These are phyloP conservation scores for Otocyon megalotis DNA, from an alignment of 2,113 vertebrate genomes.

Conservation along the genomic window DNA sequence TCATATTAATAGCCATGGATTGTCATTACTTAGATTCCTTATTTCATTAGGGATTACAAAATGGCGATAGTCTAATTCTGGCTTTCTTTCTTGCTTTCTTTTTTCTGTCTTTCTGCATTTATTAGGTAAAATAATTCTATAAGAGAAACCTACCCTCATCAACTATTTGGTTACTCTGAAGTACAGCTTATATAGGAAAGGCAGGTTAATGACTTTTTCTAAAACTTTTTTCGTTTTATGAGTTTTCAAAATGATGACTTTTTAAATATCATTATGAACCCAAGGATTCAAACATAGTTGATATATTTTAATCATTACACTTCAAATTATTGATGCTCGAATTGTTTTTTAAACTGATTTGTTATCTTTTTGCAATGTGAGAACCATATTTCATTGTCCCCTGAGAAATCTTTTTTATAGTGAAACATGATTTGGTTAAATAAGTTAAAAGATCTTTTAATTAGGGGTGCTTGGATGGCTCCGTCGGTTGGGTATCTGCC, in stretches of 20 bases:
- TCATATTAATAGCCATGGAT: background rate
- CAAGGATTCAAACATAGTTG: constrained; percentile 48
- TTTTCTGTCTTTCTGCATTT: constrained; percentile 14
- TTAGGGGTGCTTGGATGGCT: background rate
- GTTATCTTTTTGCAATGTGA: constrained; percentile 51
- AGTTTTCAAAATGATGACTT: constrained; percentile 65
- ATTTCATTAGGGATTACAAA: constrained; percentile 39
- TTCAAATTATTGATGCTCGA: constrained; percentile 62
- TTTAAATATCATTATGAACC: constrained; percentile 51
- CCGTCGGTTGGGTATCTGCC: no score
- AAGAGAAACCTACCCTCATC: constrained; percentile 33
- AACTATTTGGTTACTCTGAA: constrained; percentile 22
- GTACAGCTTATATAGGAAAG: constrained; percentile 20
- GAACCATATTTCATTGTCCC: constrained; percentile 34
- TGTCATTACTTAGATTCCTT: constrained; percentile 28
- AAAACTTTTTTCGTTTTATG: constrained; percentile 3
- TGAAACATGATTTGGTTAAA: constrained; percentile 57
- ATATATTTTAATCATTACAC: constrained; percentile 58
- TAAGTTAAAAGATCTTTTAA: constrained; percentile 12
- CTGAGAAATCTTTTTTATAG: constrained; percentile 22
- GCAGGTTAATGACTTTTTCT: constrained; percentile 23
- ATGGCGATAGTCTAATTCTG: background rate
- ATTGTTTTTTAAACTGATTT: constrained; percentile 54
- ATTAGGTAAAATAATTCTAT: constrained; percentile 47
- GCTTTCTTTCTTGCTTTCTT: background rate